These are phyloP conservation scores for Papilio gigon DNA, from an alignment of 2,888 invertebrate species.

Conservation along the genomic window DNA sequence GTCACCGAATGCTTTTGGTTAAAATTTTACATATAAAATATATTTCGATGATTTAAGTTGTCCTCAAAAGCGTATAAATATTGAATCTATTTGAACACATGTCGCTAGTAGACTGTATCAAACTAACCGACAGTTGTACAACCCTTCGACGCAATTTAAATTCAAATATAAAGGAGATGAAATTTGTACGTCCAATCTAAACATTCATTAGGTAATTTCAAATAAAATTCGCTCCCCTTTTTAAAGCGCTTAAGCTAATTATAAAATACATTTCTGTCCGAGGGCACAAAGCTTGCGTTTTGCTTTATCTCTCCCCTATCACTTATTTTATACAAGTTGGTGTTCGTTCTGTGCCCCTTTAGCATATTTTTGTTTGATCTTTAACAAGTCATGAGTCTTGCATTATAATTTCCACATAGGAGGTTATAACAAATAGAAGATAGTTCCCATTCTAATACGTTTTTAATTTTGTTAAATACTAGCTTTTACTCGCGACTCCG, in stretches of 20 bases:
- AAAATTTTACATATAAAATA: background rate
- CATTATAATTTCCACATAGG: constrained; percentile 26
- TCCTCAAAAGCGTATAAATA: constrained; percentile 53
- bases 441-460: background rate
- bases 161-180: constrained; percentile 68
- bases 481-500: too few relatives aligned
- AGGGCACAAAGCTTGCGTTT: constrained; percentile 63
- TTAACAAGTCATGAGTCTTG: constrained; percentile 58
- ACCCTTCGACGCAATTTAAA: constrained; percentile 67
- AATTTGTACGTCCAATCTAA: constrained; percentile 76
- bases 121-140: constrained; percentile 52
- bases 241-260: constrained; percentile 81
- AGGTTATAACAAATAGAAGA: constrained; percentile 15
- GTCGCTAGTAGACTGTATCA: constrained; percentile 57
- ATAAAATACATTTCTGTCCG: constrained; percentile 70
- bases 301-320: constrained; percentile 59
- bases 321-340: constrained; percentile 58
- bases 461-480: too few relatives aligned
- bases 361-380: constrained; percentile 78
- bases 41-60: constrained; percentile 42
- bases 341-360: constrained; percentile 65
- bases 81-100: constrained; percentile 73
- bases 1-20: background rate
- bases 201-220: constrained; percentile 75
- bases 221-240: constrained; percentile 59